These are phyloP conservation scores for Columba livia DNA, from an alignment of 2,113 vertebrate genomes.

Conservation along the genomic window DNA sequence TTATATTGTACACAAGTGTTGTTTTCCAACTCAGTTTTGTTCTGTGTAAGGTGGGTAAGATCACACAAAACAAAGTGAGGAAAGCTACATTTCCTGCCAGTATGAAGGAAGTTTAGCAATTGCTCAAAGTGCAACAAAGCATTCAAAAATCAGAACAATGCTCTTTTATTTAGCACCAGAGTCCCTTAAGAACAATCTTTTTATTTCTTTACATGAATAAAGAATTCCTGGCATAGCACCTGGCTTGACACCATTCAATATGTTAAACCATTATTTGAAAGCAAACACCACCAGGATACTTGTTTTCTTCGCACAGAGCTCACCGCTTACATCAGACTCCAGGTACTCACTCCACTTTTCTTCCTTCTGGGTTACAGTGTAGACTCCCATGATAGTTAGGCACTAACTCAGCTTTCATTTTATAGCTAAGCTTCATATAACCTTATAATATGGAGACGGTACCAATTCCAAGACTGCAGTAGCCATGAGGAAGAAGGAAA, in stretches of 20 bases:
- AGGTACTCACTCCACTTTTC: not conserved
- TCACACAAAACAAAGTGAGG: slow-evolving; percentile 35
- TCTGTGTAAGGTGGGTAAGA: not conserved
- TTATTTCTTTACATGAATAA: not conserved
- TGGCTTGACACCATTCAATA: not conserved
- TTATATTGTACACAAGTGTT: not conserved
- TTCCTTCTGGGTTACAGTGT: not conserved
- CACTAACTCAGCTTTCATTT: not conserved
- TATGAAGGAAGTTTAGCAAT: slow-evolving; percentile 34
- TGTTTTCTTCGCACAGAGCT: not conserved
- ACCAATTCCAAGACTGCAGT: not conserved
- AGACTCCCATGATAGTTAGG: not conserved
- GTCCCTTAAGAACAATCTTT: not conserved
- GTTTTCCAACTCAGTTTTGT: not conserved
- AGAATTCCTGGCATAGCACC: not conserved
- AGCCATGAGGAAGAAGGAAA: not conserved
- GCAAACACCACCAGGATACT: not conserved
- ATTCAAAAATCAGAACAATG: not conserved
- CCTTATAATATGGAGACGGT: not conserved
- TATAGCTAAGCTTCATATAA: not conserved
- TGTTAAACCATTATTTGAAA: not conserved
- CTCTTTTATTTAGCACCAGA: not conserved
- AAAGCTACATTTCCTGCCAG: slow-evolving; percentile 44
- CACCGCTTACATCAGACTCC: not conserved
- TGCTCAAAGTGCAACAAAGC: not conserved